Base-by-base conservation (phyloP, 2,797 vertebrate species). In the Apodemus agrarius region DNA sequence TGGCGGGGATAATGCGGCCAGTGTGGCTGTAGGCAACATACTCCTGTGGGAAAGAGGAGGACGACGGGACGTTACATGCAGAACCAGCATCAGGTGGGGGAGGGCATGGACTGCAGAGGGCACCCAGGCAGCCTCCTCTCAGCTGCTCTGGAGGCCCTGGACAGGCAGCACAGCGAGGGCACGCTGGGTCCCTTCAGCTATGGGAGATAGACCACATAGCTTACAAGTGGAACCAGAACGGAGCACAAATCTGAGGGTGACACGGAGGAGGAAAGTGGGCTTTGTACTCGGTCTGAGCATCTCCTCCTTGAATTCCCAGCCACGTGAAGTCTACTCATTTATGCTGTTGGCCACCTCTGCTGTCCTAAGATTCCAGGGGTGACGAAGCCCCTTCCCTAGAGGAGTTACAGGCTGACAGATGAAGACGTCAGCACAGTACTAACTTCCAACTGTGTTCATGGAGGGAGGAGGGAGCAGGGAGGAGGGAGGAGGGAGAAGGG, bases 11-110 rank as follows among this genome's bases (percentile, higher is more conserved):
- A 98, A 99, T 99, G 93, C 99, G 99, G 65, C 99, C 99, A 0
- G 99, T 99, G 99, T 99, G 99, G 98, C 99, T 99, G 98, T 99
- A 99, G 61, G 99, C 99, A 0, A 99, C 99, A 0, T 99, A 99
- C 93, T 99, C 99, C 99, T 99, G 80, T 34, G 69, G 34, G 0
- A 21, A 37, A 40, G 34, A 46, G 21, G 11, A 1, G 19, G 4
- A 31, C 91, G 11, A 81, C 3, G 52, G 2, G 97, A 74, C 80
- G 3, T 61, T 91, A 52, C 85, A 94, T 86, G 43, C 0, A 8
- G 84, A 95, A 76, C 37, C 43, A 0, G 83, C n/a, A 49, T 89
- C 84, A 46, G 0, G 43, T 67, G 52, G 46, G 65, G 4, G 52
- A 43, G 13, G 24, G 4, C 74, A 0, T 17, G 74, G 83, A 10